Evolutionary conservation across 2,888 invertebrate genomes (phyloP).

Genomic region (Escarpia spicata): DNA sequence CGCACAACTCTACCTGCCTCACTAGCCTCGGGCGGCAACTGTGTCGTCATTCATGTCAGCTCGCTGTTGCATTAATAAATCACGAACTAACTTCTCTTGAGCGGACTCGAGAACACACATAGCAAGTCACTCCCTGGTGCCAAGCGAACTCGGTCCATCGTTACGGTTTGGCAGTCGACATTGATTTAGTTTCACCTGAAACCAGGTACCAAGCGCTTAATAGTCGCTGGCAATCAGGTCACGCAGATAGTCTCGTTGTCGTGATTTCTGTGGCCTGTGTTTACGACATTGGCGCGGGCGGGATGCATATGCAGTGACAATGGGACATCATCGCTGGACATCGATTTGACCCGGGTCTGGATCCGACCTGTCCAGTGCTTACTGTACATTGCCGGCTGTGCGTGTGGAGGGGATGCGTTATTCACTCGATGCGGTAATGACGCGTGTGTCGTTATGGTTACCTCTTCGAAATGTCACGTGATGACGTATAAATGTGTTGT

Average conservation of each 20-base stretch:
- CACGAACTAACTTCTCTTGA: constrained; percentile 16
- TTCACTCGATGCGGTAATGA: neutral
- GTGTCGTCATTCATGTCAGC: neutral
- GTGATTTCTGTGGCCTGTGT: neutral
- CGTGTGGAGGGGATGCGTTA: neutral
- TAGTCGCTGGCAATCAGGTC: neutral
- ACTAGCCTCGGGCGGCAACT: neutral
- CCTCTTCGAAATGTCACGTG: neutral
- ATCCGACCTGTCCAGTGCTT: neutral
- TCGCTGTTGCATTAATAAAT: neutral
- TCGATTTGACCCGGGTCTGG: neutral
- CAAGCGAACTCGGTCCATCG: neutral
- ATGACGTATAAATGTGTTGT: neutral
- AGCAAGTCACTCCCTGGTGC: neutral
- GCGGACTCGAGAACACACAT: neutral
- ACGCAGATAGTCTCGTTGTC: neutral
- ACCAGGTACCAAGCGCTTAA: neutral
- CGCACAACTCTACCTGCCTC: neutral
- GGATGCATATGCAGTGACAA: neutral
- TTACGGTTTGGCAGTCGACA: neutral
- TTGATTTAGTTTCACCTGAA: neutral
- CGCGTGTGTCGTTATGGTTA: neutral
- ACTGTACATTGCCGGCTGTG: neutral
- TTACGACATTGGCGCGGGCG: neutral
- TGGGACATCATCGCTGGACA: neutral